Evolutionary conservation across 1,140 invertebrate genomes (phyloP), one percentile per base, ranked within the genome.

Genomic region (Lepidurus apus): DNA sequence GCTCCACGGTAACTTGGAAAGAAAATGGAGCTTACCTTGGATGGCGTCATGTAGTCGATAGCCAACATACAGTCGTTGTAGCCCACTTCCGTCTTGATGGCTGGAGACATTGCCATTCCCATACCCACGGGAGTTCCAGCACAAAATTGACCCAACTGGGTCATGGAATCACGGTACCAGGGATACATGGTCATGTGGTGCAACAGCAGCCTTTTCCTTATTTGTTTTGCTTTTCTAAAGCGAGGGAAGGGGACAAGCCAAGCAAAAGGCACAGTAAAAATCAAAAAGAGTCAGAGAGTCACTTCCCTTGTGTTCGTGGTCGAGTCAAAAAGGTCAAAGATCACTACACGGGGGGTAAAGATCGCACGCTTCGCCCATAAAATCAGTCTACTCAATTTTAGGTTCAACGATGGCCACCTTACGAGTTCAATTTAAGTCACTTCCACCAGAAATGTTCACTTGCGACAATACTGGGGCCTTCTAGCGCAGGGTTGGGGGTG

Each of bases 41-140:
- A 43, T n/a, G 74, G 34, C 47, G 76, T 77, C 43, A 47, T 47
- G 44, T 77, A 77, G 44, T 77, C 76, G 21, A 77, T 42, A 45
- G 76, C 76, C 42, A 77, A 47, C 76, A 77, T 77, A 45, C 76
- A 77, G 45, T 77, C 76, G 47, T 77, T 77, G 45, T 77, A 77
- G 34, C 76, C 76, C 17, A 47, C 47, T 77, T 77, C 76, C 26
- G 76, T 77, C 42, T 77, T 77, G 21, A 77, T 77, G 13, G 76
- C 26, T 43, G 76, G 76, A 42, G 47, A 45, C 76, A 77, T 77
- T n/a, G 43, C 44, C 76, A 77, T 77, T 9, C 76, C 42, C 76
- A 77, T 77, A n/a, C 76, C 76, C 44, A 77, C 47, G 13, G 76
- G 43, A 26, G 76, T 77, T 42, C 76, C 76, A 65, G 53, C 53